phyloP scores from a whole-genome alignment of 2,113 vertebrate species.

The Alaudala cheleensis region DNA sequence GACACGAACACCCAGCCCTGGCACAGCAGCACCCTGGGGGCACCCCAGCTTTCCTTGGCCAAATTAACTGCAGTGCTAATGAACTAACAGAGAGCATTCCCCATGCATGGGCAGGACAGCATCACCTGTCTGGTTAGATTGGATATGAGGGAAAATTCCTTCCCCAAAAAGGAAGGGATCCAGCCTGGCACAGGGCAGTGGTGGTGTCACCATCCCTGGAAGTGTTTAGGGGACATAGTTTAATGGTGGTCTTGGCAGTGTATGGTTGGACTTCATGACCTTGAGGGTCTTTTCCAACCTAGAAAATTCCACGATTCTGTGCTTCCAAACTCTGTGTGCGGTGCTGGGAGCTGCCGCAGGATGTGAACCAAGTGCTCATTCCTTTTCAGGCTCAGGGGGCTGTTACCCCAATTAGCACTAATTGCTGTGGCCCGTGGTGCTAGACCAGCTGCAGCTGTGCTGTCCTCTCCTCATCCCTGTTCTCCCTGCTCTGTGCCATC shows the following conservation, averaged over 20 bases:
- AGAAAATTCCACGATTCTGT: not conserved
- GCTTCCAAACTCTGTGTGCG: rapidly evolving
- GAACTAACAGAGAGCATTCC: rapidly evolving
- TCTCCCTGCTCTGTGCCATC: not conserved
- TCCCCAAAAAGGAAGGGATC: not conserved
- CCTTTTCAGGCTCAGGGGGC: not conserved
- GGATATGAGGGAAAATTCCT: not conserved
- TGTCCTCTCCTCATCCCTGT: not conserved
- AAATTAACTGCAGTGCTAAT: not conserved
- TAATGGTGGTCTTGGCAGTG: not conserved
- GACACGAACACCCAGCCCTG: not conserved
- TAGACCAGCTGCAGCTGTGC: not conserved
- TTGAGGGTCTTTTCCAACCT: not conserved
- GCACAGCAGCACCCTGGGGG: not conserved
- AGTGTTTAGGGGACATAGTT: not conserved
- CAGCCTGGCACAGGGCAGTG: not conserved
- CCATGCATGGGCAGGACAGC: rapidly evolving
- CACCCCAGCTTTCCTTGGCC: rapidly evolving
- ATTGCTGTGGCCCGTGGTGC: not conserved
- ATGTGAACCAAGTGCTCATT: rapidly evolving
- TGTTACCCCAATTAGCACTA: not conserved
- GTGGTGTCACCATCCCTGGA: too few relatives aligned
- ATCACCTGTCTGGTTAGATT: rapidly evolving
- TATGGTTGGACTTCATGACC: not conserved
- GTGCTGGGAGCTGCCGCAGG: not conserved